phyloP scores from a whole-genome alignment of 2,797 vertebrate genomes.

The Apogon hyalosoma region DNA sequence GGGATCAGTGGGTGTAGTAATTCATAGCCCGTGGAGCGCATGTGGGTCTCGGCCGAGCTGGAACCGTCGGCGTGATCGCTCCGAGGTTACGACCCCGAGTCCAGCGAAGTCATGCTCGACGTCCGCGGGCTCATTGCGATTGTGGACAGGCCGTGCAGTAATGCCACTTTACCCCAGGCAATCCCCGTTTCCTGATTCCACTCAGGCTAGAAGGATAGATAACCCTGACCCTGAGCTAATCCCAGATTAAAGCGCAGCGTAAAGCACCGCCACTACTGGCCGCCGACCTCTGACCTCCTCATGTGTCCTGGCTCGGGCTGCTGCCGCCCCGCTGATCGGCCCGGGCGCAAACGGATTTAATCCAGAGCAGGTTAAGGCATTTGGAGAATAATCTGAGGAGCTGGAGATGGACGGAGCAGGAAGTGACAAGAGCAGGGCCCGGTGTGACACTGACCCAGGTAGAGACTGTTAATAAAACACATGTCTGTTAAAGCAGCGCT shows the following conservation, averaged over 20 bases:
- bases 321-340: slow-evolving; percentile 43
- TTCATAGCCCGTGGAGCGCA: slow-evolving; percentile 38
- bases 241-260: slow-evolving; percentile 81
- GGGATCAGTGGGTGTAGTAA: slow-evolving; percentile 55
- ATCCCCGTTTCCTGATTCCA: slow-evolving; percentile 81
- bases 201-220: slow-evolving; percentile 74
- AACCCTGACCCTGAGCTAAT: slow-evolving; percentile 83
- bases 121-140: slow-evolving; percentile 60
- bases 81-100: slow-evolving; percentile 42
- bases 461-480: slow-evolving; percentile 72
- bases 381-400: slow-evolving; percentile 8
- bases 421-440: slow-evolving; percentile 31
- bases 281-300: slow-evolving; percentile 67
- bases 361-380: slow-evolving; percentile 7
- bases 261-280: slow-evolving; percentile 69
- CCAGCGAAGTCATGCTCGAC: slow-evolving; percentile 34
- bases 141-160: slow-evolving; percentile 60
- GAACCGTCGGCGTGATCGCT: slow-evolving; percentile 45
- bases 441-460: slow-evolving; percentile 52
- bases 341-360: slow-evolving; percentile 8
- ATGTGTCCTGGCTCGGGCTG: slow-evolving; percentile 44
- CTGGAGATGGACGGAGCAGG: no score
- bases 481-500: slow-evolving; percentile 67
- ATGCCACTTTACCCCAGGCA: slow-evolving; percentile 77
- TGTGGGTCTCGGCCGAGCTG: slow-evolving; percentile 43